Base-by-base conservation (phyloP, 2,888 invertebrate genomes). In the Cybosia mesomella region DNA sequence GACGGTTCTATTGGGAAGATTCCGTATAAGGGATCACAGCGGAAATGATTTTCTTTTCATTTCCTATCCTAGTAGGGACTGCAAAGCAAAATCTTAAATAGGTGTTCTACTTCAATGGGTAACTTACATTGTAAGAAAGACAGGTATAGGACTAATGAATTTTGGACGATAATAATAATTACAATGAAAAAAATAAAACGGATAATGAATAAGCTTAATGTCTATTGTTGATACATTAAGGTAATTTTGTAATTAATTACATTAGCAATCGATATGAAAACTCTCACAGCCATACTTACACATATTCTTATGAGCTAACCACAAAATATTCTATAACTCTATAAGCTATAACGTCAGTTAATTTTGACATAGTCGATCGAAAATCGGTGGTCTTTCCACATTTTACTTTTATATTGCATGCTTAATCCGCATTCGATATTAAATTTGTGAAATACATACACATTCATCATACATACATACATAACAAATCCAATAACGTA, bases 21-120 rank as follows among this genome's bases (percentile, higher is more conserved):
- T 24, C 13, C 22, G 24, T 39, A 15, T 28, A 24, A 22, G 28
- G 13, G 28, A 18, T 49, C 49, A 49, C 49, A 49, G n/a, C 49
- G 49, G 49, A 49, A 49, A 49, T 49, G 18, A 49, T 49, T 49
- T n/a, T 18, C 18, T 49, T 49, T 49, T 18, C n/a, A 49, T 49
- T 49, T 49, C 49, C 49, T n/a, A n/a, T 49, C 49, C n/a, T n/a
- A 49, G n/a, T 9, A n/a, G n/a, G 49, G 49, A 49, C 49, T 49
- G n/a, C n/a, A 49, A 49, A 49, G 49, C 49, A n/a, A n/a, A n/a
- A n/a, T 49, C 9, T 9, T 49, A 49, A 49, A 49, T 49, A n/a
- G 49, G 2, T n/a, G n/a, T 49, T 49, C 18, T n/a, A 9, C 49
- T 49, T 49, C 49, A 49, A n/a, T 49, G 9, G n/a, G 49, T 49